Percentiles rank a stretch among this genome's conserved stretches.
phyloP scores from a whole-genome alignment of 1,140 invertebrate genomes.

The Ips typographus region DNA sequence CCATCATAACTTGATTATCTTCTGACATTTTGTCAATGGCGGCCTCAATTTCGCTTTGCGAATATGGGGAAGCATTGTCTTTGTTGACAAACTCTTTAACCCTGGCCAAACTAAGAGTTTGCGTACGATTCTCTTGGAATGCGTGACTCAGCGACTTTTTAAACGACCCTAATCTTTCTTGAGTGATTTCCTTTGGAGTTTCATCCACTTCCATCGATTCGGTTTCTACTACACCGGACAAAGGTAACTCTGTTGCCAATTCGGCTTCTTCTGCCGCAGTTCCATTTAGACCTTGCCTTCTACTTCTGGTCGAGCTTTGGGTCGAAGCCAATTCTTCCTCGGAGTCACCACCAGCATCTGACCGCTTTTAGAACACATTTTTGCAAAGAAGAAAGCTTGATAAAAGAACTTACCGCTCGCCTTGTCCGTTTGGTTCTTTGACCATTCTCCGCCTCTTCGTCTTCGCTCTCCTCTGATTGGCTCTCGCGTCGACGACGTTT shows the following conservation, averaged over 20 bases:
- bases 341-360: conserved; percentile 22
- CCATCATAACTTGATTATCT: conserved; percentile 89
- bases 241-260: conserved; percentile 12
- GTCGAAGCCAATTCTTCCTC: conserved; percentile 37
- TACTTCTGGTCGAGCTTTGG: conserved; percentile 37
- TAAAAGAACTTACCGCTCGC: conserved; percentile 37
- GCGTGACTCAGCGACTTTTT: conserved; percentile 63
- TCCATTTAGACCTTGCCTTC: conserved; percentile 19
- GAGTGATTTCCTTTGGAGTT: conserved; percentile 44
- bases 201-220: conserved; percentile 44
- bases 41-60: conserved; percentile 69
- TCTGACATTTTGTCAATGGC: conserved; percentile 83
- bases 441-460: conserved; percentile 42
- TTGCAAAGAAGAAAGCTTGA: background rate
- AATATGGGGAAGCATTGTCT: conserved; percentile 64
- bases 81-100: conserved; percentile 64
- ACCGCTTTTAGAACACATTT: conserved; percentile 5
- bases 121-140: conserved; percentile 69
- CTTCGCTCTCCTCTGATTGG: conserved; percentile 51
- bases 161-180: conserved; percentile 63
- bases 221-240: conserved; percentile 17
- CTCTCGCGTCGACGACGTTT: conserved; percentile 59
- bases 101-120: conserved; percentile 62
- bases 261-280: conserved; percentile 20
- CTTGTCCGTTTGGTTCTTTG: conserved; percentile 49